These are phyloP conservation scores for Sebastes trivittatus DNA, from an alignment of 2,797 vertebrate genomes.

Conservation along the genomic window DNA sequence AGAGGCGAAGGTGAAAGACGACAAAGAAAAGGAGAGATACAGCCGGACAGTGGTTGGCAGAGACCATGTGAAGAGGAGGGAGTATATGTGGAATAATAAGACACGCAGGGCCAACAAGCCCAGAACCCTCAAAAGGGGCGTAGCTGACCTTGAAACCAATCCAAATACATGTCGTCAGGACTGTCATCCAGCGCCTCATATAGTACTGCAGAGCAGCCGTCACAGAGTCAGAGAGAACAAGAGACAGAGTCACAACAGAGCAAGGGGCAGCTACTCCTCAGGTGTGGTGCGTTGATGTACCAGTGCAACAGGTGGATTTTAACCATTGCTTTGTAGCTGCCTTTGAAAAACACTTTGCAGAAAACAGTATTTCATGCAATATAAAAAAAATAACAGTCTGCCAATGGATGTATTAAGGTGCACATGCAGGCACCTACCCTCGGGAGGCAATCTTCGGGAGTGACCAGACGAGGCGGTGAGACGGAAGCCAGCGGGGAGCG, in stretches of 20 bases:
- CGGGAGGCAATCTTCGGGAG: constrained; percentile 90
- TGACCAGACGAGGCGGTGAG: constrained; percentile 94
- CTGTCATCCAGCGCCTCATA: constrained; percentile 85
- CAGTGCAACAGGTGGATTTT: constrained; percentile 12
- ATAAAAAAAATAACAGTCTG: not conserved
- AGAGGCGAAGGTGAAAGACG: constrained; percentile 32
- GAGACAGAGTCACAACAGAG: constrained; percentile 64
- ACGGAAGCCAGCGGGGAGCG: constrained; percentile 95
- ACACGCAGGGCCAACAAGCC: constrained; percentile 64
- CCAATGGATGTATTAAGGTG: not conserved
- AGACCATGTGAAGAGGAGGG: constrained; percentile 46
- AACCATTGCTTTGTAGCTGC: not conserved
- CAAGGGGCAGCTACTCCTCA: constrained; percentile 34
- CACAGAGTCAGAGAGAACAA: constrained; percentile 70
- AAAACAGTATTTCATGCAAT: not conserved
- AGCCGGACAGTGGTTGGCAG: constrained; percentile 56
- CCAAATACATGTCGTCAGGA: constrained; percentile 86
- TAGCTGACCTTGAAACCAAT: constrained; percentile 87
- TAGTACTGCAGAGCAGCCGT: constrained; percentile 80
- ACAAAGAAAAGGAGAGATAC: constrained; percentile 45
- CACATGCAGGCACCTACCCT: constrained; percentile 79
- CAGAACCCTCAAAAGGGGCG: constrained; percentile 54
- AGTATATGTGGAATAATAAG: constrained; percentile 28
- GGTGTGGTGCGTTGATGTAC: not conserved
- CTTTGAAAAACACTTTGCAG: not conserved